Evolutionary conservation across 1,140 invertebrate species (phyloP).

Genomic region (Heliconius melpomene): DNA sequence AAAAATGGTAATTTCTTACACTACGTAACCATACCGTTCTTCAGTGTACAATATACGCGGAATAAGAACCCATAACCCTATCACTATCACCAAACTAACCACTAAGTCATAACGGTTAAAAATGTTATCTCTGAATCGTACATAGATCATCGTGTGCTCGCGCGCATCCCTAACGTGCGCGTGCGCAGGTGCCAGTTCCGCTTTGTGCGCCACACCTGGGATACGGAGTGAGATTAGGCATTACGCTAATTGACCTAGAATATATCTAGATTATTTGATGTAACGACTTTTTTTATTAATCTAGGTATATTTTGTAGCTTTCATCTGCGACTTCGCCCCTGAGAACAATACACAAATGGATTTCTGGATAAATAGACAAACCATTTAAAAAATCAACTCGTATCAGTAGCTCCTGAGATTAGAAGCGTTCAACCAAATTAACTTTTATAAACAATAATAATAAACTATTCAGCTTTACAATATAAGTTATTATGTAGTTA

Average conservation of each 20-base stretch:
- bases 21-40: too few species aligned
- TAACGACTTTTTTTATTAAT: neutral
- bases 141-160: neutral
- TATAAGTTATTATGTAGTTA: too few species aligned
- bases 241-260: slow-evolving; percentile 49
- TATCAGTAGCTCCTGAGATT: too few species aligned
- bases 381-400: too few species aligned
- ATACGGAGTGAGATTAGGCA: slow-evolving; percentile 51
- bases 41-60: too few species aligned
- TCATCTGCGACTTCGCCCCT: too few species aligned
- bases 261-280: neutral
- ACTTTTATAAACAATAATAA: too few species aligned
- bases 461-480: too few species aligned
- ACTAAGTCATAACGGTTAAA: neutral
- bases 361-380: too few species aligned
- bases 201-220: slow-evolving; percentile 62
- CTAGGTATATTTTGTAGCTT: neutral
- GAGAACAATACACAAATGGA: too few species aligned
- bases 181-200: slow-evolving; percentile 69
- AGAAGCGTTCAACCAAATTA: too few species aligned
- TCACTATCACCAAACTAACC: neutral
- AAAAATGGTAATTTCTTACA: too few species aligned
- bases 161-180: slow-evolving; percentile 47
- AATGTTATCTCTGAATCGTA: neutral
- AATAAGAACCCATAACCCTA: neutral